A percentile compares a stretch with the other conserved stretches of the same genome.
phyloP scores from a whole-genome alignment of 2,797 vertebrate genomes.

The Eospalax fontanierii region DNA sequence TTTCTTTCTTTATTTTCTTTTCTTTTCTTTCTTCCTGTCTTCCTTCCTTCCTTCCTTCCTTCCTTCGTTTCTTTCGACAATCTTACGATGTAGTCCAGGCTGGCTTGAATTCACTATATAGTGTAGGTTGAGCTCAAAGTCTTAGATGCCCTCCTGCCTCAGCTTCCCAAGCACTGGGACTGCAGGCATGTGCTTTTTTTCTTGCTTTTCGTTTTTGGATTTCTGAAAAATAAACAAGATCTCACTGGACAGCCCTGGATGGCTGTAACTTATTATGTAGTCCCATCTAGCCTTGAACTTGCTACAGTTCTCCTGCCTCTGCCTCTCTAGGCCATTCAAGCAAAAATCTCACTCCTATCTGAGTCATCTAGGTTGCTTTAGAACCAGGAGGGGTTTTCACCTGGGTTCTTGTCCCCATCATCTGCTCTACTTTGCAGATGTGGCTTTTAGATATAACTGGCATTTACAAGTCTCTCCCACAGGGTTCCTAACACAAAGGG shows the following conservation, averaged over 20 bases:
- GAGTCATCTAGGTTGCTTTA: slow-evolving; percentile 27
- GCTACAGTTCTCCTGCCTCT: background rate
- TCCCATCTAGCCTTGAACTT: background rate
- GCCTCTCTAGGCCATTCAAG: background rate
- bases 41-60: no score
- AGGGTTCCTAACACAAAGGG: background rate
- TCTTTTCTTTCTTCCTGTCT: background rate
- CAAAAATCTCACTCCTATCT: no score
- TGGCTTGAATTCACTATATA: background rate
- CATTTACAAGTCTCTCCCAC: no score
- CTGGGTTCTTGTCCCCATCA: background rate
- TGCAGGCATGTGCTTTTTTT: background rate
- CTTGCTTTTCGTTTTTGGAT: background rate
- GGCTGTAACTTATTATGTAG: background rate
- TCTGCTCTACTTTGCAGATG: no score
- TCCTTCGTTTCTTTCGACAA: background rate
- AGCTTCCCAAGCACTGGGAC: background rate
- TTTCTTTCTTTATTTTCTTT: no score
- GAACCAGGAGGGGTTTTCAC: slow-evolving; percentile 17
- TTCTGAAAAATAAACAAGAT: background rate
- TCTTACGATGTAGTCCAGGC: background rate
- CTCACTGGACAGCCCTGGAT: background rate
- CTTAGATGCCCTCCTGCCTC: background rate
- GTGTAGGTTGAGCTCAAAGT: background rate
- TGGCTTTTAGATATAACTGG: slow-evolving; percentile 5